phyloP scores from a whole-genome alignment of 2,888 invertebrate species.

The Podabrus alpinus region DNA sequence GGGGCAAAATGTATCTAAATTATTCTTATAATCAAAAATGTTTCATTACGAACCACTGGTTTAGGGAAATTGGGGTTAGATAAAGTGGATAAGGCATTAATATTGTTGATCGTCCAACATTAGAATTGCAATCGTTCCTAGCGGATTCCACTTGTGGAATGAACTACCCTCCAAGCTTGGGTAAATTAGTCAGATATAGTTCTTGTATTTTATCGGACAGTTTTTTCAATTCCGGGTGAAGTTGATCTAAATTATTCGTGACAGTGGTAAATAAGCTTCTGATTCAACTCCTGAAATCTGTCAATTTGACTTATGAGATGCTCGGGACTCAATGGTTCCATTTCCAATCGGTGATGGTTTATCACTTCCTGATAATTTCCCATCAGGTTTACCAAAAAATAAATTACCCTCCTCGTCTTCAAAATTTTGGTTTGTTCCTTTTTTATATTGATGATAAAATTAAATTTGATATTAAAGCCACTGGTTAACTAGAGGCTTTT shows the following conservation, averaged over 20 bases:
- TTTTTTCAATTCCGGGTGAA: conserved; percentile 6
- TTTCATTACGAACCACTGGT: no score
- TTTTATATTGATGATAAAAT: no score
- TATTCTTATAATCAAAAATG: no score
- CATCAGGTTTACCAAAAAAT: conserved; percentile 1
- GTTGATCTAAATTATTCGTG: conserved; percentile 2
- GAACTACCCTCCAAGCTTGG: background rate
- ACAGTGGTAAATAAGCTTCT: conserved; percentile 10
- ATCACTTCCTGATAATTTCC: conserved; percentile 28
- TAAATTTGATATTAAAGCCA: no score
- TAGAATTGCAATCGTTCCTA: background rate
- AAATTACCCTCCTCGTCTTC: conserved; percentile 6
- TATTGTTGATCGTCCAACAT: no score
- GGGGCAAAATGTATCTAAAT: no score
- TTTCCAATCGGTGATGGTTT: conserved; percentile 36
- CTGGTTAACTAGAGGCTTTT: no score
- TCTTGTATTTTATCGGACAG: background rate
- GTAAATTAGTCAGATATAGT: background rate
- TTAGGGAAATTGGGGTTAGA: no score
- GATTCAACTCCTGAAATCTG: conserved; percentile 18
- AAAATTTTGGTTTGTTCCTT: background rate
- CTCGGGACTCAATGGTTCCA: conserved; percentile 22
- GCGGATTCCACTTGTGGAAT: background rate
- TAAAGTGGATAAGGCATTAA: no score
- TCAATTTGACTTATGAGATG: conserved; percentile 19